Conservation (phyloP, 2,113 vertebrate genomes). For the Amblyornis subalaris region DNA sequence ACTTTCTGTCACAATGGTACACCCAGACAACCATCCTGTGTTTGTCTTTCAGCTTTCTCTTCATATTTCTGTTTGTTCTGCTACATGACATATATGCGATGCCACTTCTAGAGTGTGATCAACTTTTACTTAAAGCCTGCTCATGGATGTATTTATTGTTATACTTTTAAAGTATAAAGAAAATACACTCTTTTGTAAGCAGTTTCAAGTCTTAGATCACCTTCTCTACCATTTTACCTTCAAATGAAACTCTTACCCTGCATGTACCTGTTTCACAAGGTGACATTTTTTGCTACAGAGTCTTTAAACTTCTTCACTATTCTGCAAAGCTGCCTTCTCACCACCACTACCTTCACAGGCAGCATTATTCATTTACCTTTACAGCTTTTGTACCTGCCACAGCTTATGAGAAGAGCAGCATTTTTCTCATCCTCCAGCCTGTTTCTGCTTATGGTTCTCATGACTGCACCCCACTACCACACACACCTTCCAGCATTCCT, state of each 20-base stretch:
- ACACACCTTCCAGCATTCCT: not conserved
- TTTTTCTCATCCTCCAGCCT: not conserved
- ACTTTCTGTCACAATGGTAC: not conserved
- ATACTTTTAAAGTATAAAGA: not conserved
- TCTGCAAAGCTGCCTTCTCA: not conserved
- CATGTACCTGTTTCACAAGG: not conserved
- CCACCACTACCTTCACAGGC: not conserved
- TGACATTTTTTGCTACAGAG: not conserved
- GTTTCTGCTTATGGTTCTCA: not conserved
- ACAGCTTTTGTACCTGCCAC: not conserved
- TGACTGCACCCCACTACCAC: not conserved
- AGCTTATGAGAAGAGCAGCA: not conserved
- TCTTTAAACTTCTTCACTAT: not conserved
- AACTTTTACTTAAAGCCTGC: not conserved
- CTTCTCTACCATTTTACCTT: not conserved
- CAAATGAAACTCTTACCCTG: not conserved
- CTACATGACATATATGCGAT: not conserved
- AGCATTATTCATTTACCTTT: not conserved
- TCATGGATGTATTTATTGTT: not conserved
- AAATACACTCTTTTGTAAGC: not conserved
- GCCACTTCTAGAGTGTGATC: not conserved
- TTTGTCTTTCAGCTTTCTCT: not conserved
- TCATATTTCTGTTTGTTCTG: not conserved
- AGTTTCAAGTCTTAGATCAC: not conserved
- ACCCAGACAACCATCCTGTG: fast-evolving